phyloP scores from a whole-genome alignment of 1,140 invertebrate genomes.

The Mylabris phalerata region DNA sequence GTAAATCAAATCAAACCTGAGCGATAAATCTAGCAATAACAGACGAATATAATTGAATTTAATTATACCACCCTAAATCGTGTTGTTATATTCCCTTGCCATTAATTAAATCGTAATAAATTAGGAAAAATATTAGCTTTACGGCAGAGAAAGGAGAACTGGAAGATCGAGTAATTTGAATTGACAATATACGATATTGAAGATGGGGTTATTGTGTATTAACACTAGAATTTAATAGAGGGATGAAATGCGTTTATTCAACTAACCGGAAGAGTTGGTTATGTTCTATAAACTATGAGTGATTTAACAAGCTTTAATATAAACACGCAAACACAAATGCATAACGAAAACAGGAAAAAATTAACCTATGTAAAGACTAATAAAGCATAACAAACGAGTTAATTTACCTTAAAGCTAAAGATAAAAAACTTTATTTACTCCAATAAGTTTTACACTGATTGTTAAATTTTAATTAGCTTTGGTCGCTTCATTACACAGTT shows the following conservation, averaged over 20 bases:
- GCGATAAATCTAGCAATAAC: too few relatives aligned
- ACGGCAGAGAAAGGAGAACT: background rate
- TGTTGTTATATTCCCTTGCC: background rate
- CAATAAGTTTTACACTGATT: background rate
- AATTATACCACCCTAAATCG: background rate
- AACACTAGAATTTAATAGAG: background rate
- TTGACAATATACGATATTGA: background rate
- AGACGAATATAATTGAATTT: slow-evolving; percentile 1
- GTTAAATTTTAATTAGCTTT: too few relatives aligned
- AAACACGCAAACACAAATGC: background rate
- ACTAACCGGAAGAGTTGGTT: background rate
- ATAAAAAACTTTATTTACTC: slow-evolving; percentile 5
- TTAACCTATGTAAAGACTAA: background rate
- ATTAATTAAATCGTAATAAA: slow-evolving; percentile 13
- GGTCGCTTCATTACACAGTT: too few relatives aligned
- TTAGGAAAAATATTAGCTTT: slow-evolving; percentile 4
- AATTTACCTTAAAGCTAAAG: slow-evolving; percentile 7
- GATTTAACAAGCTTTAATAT: slow-evolving; percentile 14
- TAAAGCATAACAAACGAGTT: slow-evolving; percentile 10
- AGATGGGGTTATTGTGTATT: slow-evolving; percentile 1
- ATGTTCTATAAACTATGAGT: slow-evolving; percentile 2
- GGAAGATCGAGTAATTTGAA: too few relatives aligned
- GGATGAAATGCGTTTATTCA: slow-evolving; percentile 13
- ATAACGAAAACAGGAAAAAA: too few relatives aligned
- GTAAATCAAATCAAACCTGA: too few relatives aligned